Percentiles rank a stretch among this genome's conserved stretches.
phyloP scores from a whole-genome alignment of 2,797 vertebrate genomes.

The Champsocephalus gunnari region DNA sequence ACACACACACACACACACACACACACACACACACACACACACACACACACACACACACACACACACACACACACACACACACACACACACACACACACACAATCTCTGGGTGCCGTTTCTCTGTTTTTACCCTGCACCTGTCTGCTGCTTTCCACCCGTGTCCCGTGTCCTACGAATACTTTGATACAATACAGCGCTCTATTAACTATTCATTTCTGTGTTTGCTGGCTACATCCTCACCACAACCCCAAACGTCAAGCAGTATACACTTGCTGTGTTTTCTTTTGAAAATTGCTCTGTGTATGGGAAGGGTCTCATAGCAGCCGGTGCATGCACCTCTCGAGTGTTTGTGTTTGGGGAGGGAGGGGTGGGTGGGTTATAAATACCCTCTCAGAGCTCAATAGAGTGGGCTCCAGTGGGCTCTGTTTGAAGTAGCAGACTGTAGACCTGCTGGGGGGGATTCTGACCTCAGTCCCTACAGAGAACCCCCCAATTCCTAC shows the following conservation, averaged over 20 bases:
- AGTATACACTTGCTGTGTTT: constrained; percentile 61
- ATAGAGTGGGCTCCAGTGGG: constrained; percentile 84
- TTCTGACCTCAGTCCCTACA: constrained; percentile 84
- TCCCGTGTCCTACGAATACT: constrained; percentile 66
- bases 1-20: constrained; percentile 23
- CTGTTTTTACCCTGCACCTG: constrained; percentile 53
- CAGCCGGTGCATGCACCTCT: constrained; percentile 69
- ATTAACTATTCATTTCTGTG: constrained; percentile 81
- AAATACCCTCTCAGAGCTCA: constrained; percentile 86
- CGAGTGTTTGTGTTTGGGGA: constrained; percentile 73
- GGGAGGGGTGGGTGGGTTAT: constrained; percentile 71
- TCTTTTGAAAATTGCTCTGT: constrained; percentile 79
- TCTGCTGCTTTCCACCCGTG: constrained; percentile 61
- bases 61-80: constrained; percentile 16
- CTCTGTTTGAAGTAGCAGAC: constrained; percentile 87
- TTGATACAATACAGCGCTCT: constrained; percentile 66
- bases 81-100: constrained; percentile 5
- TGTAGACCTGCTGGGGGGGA: constrained; percentile 86
- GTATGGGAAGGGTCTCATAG: constrained; percentile 72
- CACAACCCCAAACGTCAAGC: constrained; percentile 53
- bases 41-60: constrained; percentile 11
- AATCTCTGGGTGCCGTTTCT: constrained; percentile 53
- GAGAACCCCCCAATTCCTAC: constrained; percentile 84
- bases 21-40: constrained; percentile 19
- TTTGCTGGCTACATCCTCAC: constrained; percentile 54